Conservation (phyloP, 2,888 invertebrate species). For the Andrena haemorrhoa region DNA sequence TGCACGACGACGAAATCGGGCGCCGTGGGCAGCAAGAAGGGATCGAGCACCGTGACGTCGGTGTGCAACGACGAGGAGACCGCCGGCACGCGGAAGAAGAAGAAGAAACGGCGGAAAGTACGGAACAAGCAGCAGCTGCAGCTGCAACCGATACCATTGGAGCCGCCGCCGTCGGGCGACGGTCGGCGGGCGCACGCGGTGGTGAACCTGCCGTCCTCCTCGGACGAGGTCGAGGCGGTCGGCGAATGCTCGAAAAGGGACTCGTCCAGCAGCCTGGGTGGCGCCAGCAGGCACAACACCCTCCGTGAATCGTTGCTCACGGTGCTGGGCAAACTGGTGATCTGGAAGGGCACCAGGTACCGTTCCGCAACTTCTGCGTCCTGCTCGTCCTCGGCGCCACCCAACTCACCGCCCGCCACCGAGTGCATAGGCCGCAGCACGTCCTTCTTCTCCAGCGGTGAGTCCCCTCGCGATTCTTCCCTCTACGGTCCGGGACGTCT, state of each 20-base stretch:
- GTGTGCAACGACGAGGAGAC: constrained; percentile 78
- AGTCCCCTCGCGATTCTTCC: constrained; percentile 62
- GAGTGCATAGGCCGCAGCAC: constrained; percentile 87
- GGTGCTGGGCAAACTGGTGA: constrained; percentile 88
- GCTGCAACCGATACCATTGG: constrained; percentile 54
- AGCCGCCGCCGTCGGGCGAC: constrained; percentile 25
- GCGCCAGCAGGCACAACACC: constrained; percentile 84
- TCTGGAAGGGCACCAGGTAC: constrained; percentile 86
- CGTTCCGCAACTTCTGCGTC: constrained; percentile 84
- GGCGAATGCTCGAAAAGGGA: constrained; percentile 81
- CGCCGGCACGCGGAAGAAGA: constrained; percentile 74
- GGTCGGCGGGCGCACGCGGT: constrained; percentile 58
- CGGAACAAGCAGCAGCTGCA: constrained; percentile 75
- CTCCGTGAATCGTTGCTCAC: constrained; percentile 89
- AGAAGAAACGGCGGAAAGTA: constrained; percentile 79
- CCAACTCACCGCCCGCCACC: constrained; percentile 83
- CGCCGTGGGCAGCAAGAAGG: constrained; percentile 83
- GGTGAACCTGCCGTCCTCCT: constrained; percentile 71
- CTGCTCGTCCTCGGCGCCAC: constrained; percentile 85
- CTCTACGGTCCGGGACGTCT: neutral
- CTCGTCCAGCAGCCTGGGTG: constrained; percentile 82
- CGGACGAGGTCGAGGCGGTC: constrained; percentile 76
- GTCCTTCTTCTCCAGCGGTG: constrained; percentile 83
- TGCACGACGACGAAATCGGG: constrained; percentile 81
- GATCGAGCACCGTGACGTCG: constrained; percentile 75